Conservation (phyloP, 2,797 vertebrate genomes). For the Macrochelys suwanniensis region DNA sequence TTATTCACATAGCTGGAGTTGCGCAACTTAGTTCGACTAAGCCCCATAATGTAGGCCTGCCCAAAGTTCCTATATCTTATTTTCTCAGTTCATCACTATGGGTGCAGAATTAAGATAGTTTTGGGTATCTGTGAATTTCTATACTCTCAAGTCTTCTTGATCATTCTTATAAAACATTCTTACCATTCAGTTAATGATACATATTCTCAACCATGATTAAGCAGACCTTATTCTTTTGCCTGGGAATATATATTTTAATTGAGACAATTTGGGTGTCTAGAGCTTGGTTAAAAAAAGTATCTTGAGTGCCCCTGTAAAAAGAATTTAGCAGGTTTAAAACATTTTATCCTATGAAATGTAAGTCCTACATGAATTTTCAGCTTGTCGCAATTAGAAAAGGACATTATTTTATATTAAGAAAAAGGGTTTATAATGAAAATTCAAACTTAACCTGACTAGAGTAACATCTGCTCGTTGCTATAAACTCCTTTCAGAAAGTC, state of each 20-base stretch:
- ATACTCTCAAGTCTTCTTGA: neutral
- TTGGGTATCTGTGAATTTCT: neutral
- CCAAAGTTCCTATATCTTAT: neutral
- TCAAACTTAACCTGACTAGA: constrained; percentile 36
- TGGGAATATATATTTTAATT: neutral
- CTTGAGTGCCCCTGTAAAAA: neutral
- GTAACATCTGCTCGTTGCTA: neutral
- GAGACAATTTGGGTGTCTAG: neutral
- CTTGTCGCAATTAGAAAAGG: constrained; percentile 44
- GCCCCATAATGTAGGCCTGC: too few relatives aligned
- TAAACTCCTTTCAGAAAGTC: neutral
- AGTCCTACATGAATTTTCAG: constrained; percentile 30
- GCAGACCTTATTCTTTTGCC: neutral
- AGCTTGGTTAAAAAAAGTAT: neutral
- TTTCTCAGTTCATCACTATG: neutral
- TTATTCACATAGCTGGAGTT: too few relatives aligned
- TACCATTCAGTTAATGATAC: neutral
- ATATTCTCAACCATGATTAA: neutral
- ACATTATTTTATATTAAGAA: constrained; percentile 42
- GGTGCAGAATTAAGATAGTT: neutral
- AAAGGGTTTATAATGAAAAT: constrained; percentile 17
- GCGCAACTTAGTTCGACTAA: too few relatives aligned
- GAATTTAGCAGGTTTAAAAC: neutral
- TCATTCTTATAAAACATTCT: neutral
- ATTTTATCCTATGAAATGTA: neutral